These are phyloP conservation scores for Temnothorax curvispinosus DNA, from an alignment of 1,140 invertebrate species.

Conservation along the genomic window DNA sequence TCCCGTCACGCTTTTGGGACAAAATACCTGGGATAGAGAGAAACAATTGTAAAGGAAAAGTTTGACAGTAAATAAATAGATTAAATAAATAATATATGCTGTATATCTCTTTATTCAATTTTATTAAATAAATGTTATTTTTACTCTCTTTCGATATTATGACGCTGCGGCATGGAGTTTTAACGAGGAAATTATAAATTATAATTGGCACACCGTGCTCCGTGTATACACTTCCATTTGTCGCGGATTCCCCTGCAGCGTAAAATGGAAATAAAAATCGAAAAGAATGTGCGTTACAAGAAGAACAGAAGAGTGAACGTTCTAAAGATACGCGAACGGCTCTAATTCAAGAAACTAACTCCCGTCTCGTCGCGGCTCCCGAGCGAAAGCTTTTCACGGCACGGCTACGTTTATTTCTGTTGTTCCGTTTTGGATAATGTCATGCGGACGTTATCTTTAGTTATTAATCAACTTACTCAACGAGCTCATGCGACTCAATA, in stretches of 20 bases:
- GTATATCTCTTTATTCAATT: neutral
- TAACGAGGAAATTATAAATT: slow-evolving; percentile 7
- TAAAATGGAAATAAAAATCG: slow-evolving; percentile 63
- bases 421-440: neutral
- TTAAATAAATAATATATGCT: neutral
- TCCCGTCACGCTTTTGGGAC: neutral
- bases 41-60: neutral
- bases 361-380: slow-evolving; percentile 20
- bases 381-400: slow-evolving; percentile 5
- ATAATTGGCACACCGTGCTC: neutral
- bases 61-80: slow-evolving; percentile 11
- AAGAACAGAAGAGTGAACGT: slow-evolving; percentile 64
- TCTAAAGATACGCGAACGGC: slow-evolving; percentile 71
- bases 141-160: neutral
- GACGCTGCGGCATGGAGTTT: neutral
- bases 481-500: neutral
- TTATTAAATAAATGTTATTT: neutral
- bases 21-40: neutral
- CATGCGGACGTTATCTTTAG: neutral
- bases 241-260: slow-evolving; percentile 16
- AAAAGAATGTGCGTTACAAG: slow-evolving; percentile 26
- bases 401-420: neutral
- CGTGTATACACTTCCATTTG: neutral
- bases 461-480: neutral
- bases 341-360: slow-evolving; percentile 75